Base-by-base conservation (phyloP, 2,113 vertebrate species). In the Neolamprologus sp. region DNA sequence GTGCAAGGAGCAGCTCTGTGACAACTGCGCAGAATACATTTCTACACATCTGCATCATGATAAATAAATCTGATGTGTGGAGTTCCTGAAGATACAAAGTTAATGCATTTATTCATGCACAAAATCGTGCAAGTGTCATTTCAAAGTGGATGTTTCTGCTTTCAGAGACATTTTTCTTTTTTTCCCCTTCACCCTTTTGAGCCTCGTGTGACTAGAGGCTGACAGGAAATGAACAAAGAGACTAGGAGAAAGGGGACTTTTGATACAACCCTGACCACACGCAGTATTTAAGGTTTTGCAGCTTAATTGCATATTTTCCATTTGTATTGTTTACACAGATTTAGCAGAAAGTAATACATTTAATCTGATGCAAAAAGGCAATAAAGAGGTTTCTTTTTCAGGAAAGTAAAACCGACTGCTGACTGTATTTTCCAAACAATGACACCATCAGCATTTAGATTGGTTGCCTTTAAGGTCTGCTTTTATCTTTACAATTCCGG, bases 21-120 rank as follows among this genome's bases (percentile, higher is more conserved):
- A 87, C 89, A 78, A 65, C 85, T 81, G 55, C 80, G 86, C 79
- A 82, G 23, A 86, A 84, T 47, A 81, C 73, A 81, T 89, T 81
- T 71, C 63, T 85, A 55, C 26, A 21, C 10, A 47, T 78, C 58
- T n/a, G 55, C 33, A 16, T 33, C 30, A 6, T 21, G 7, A 68
- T 73, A 81, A 82, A 92, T 85, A 87, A 37, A 86, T 58, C 17
- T 84, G 87, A 89, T 83, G 79, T 60, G 85, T 30, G 13, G 30
- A 33, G 55, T 80, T 63, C 91, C 40, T 85, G 73, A 57, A 81
- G 79, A 80, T 60, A 35, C 40, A 12, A 23, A 45, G 60, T 55
- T 87, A 58, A 87, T 93, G 71, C 82, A 90, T 85, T 85, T 71
- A 86, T 88, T 40, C 55, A 85, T 84, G 54, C 55, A 53, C 45